phyloP scores from a whole-genome alignment of 2,888 invertebrate genomes.

The Mythimna loreyi region DNA sequence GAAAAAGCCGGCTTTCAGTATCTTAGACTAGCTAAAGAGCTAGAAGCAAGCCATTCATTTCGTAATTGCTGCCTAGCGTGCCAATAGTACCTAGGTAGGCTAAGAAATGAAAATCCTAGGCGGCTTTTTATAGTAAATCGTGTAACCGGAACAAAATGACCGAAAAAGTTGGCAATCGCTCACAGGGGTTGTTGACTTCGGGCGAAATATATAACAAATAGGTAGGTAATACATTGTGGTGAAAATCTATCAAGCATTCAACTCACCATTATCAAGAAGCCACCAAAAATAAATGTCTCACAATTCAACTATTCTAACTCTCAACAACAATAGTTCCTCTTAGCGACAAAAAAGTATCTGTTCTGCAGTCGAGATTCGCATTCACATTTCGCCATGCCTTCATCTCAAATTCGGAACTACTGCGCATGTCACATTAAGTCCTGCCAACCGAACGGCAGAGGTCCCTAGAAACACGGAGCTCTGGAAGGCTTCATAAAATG shows the following conservation, averaged over 20 bases:
- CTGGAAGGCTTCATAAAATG: constrained; percentile 57
- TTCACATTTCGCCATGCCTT: constrained; percentile 22
- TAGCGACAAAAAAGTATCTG: constrained; percentile 24
- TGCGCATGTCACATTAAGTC: constrained; percentile 81
- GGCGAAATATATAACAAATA: constrained; percentile 7
- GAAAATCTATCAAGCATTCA: not conserved
- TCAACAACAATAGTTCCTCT: constrained; percentile 3
- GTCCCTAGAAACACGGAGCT: constrained; percentile 51
- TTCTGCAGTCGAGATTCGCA: constrained; percentile 24
- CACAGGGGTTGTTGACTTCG: constrained; percentile 17
- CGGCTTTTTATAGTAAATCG: not conserved
- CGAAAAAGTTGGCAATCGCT: constrained; percentile 12
- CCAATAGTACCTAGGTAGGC: not conserved
- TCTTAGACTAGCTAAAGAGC: not conserved
- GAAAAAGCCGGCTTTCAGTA: too few species aligned
- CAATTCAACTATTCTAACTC: not conserved
- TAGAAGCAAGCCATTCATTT: too few species aligned
- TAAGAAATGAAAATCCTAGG: not conserved
- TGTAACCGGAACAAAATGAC: not conserved
- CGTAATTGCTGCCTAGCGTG: too few species aligned
- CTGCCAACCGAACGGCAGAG: constrained; percentile 59
- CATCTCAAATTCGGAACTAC: constrained; percentile 65
- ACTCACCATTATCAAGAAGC: not conserved
- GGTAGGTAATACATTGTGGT: not conserved
- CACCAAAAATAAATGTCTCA: not conserved